A percentile compares a stretch with the other conserved stretches of the same genome.
Evolutionary conservation across 2,113 vertebrate species (phyloP).

Genomic region (Nycticryphes semicollaris): DNA sequence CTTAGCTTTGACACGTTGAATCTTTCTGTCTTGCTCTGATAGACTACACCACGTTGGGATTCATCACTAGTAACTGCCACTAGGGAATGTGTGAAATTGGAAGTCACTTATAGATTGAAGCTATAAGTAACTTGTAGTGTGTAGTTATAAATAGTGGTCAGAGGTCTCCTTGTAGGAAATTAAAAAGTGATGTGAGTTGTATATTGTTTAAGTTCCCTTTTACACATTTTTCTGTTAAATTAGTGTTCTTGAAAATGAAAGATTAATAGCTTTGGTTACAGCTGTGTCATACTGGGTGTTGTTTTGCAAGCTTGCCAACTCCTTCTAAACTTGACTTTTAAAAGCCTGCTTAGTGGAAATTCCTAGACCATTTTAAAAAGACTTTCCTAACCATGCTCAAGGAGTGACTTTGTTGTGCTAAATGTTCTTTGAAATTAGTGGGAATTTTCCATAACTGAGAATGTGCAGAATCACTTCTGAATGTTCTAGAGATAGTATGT

Average conservation of each 20-base stretch:
- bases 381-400: not conserved
- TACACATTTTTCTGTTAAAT: not conserved
- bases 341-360: not conserved
- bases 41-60: rapidly evolving
- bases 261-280: not conserved
- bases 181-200: not conserved
- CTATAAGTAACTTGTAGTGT: not conserved
- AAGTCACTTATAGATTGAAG: not conserved
- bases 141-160: not conserved
- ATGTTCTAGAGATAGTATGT: not conserved
- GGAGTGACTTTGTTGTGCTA: not conserved
- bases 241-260: not conserved
- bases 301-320: not conserved
- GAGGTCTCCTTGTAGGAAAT: not conserved
- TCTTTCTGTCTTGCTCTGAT: not conserved
- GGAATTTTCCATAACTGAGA: not conserved
- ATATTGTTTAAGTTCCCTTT: not conserved
- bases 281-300: not conserved
- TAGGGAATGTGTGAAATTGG: not conserved
- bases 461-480: not conserved
- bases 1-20: rapidly evolving
- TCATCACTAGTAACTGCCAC: not conserved
- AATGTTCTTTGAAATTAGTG: not conserved
- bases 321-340: not conserved
- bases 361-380: not conserved